Evolutionary conservation across 2,113 vertebrate species (phyloP).

Genomic region (Trogon surrucura): DNA sequence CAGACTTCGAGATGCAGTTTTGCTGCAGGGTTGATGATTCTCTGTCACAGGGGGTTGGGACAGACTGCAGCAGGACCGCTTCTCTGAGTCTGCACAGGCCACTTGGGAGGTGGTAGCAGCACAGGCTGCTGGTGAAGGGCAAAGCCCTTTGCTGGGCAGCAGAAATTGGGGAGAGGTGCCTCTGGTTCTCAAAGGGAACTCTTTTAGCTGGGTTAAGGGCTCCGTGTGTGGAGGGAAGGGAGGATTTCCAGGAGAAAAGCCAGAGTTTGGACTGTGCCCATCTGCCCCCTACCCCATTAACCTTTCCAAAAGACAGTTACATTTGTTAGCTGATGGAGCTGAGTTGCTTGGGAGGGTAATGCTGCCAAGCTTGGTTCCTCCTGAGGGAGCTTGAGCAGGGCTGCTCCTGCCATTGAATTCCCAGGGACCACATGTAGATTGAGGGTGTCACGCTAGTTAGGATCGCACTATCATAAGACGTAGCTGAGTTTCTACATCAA

Average conservation of each 20-base stretch:
- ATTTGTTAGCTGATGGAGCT: neutral
- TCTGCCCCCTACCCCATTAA: neutral
- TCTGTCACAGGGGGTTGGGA: neutral
- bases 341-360: neutral
- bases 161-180: neutral
- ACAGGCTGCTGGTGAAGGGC: neutral
- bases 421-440: neutral
- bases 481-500: neutral
- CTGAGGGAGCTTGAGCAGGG: neutral
- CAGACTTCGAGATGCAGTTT: neutral
- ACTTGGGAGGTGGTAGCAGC: neutral
- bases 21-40: neutral
- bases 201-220: neutral
- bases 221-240: neutral
- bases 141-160: neutral
- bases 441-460: neutral
- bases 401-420: neutral
- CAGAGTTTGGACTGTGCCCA: neutral
- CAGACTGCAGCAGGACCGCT: accelerated
- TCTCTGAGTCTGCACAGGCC: neutral
- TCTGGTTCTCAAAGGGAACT: neutral
- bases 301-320: neutral
- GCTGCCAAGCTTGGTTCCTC: neutral
- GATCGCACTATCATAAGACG: neutral
- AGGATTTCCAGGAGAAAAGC: neutral